Evolutionary conservation across 2,888 invertebrate species (phyloP).

Genomic region (Bimastos eiseni): DNA sequence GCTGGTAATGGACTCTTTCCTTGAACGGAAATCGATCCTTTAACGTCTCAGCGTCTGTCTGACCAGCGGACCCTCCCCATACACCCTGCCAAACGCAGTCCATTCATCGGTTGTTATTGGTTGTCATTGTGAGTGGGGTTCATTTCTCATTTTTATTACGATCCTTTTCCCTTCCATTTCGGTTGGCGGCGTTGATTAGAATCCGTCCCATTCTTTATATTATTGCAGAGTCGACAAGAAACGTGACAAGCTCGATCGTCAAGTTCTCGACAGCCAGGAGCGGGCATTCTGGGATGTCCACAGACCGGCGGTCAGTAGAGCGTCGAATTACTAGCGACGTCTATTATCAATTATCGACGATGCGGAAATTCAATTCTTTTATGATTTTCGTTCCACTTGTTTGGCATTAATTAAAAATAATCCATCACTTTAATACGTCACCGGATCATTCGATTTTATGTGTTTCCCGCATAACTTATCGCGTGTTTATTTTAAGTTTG

Average conservation of each 20-base stretch:
- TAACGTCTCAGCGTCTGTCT: neutral
- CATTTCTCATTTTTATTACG: neutral
- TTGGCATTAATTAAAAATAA: slow-evolving; percentile 9
- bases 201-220: neutral
- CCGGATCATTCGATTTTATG: neutral
- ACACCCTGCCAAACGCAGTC: neutral
- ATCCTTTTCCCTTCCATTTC: neutral
- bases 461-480: too few relatives aligned
- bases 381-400: neutral
- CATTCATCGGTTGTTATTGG: neutral
- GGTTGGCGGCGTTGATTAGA: neutral
- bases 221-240: slow-evolving; percentile 85
- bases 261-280: slow-evolving; percentile 97
- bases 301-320: slow-evolving; percentile 83
- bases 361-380: slow-evolving; percentile 21
- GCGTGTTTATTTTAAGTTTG: neutral
- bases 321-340: neutral
- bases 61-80: neutral
- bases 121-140: neutral
- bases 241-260: slow-evolving; percentile 93
- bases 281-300: slow-evolving; percentile 99
- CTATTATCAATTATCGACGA: slow-evolving; percentile 17
- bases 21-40: neutral
- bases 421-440: neutral
- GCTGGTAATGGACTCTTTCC: neutral